phyloP scores from a whole-genome alignment of 2,888 invertebrate species.

The Sericinus montela region DNA sequence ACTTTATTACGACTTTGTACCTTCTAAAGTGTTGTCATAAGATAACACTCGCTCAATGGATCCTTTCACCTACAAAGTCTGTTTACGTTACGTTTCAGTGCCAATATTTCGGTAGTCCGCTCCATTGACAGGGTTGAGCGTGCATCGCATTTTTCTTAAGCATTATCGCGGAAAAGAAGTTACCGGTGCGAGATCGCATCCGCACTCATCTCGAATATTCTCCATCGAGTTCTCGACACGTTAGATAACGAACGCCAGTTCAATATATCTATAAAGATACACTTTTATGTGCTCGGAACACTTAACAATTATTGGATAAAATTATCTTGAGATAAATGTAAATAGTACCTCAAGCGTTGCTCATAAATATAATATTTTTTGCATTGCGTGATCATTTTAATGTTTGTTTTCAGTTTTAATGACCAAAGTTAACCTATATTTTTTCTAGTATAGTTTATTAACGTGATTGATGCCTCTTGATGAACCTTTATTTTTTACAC shows the following conservation, averaged over 20 bases:
- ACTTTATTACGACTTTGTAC: no score
- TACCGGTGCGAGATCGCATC: constrained; percentile 71
- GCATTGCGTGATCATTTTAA: no score
- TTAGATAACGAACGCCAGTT: constrained; percentile 17
- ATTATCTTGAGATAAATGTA: constrained; percentile 43
- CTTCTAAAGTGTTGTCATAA: background rate
- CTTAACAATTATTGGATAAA: constrained; percentile 61
- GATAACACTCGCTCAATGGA: constrained; percentile 30
- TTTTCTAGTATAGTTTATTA: no score
- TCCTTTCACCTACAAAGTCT: constrained; percentile 27
- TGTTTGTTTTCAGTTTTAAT: no score
- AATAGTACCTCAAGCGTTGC: constrained; percentile 41
- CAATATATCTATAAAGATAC: constrained; percentile 11
- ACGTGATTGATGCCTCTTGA: no score
- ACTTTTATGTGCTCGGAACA: constrained; percentile 39
- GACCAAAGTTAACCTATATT: no score
- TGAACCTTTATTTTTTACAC: no score
- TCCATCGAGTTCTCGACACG: constrained; percentile 37
- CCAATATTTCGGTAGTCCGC: constrained; percentile 34
- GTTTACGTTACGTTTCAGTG: constrained; percentile 29
- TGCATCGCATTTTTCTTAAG: constrained; percentile 51
- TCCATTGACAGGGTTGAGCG: constrained; percentile 38
- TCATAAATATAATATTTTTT: no score
- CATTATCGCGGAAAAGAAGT: constrained; percentile 75
- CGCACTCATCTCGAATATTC: constrained; percentile 52